These are phyloP conservation scores for Phymatocera aterrima DNA, from an alignment of 2,888 invertebrate species.

Conservation along the genomic window DNA sequence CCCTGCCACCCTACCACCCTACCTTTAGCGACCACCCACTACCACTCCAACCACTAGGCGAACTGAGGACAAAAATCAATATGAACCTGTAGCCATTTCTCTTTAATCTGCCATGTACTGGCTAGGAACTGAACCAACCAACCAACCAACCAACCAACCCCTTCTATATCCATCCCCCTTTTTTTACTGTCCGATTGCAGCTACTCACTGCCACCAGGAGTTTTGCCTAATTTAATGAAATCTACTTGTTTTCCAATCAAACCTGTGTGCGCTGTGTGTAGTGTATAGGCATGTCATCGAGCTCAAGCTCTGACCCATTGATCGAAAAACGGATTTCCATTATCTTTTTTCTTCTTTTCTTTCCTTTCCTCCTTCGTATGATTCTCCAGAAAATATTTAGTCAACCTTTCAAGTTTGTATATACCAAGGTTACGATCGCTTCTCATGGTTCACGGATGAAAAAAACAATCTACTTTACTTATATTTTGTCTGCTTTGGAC, in stretches of 20 bases:
- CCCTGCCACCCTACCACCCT: constrained; percentile 48
- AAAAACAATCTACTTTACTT: too few relatives aligned
- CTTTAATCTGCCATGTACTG: constrained; percentile 74
- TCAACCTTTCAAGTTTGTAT: too few relatives aligned
- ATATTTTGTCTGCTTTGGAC: too few relatives aligned
- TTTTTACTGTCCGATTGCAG: constrained; percentile 22
- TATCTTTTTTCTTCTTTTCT: too few relatives aligned
- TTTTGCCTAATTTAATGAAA: constrained; percentile 15
- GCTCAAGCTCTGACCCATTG: not conserved
- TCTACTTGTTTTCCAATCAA: not conserved
- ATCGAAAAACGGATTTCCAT: not conserved
- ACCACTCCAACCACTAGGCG: constrained; percentile 64
- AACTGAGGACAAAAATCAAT: constrained; percentile 75
- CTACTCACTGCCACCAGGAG: constrained; percentile 44
- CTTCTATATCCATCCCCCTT: constrained; percentile 25
- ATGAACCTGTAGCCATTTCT: constrained; percentile 75
- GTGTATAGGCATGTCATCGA: not conserved
- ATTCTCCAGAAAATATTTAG: too few relatives aligned
- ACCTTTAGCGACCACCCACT: constrained; percentile 49
- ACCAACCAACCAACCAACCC: too few relatives aligned
- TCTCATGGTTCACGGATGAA: too few relatives aligned
- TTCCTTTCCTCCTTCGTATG: not conserved
- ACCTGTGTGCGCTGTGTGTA: constrained; percentile 36
- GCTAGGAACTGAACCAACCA: constrained; percentile 62
- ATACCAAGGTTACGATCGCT: too few relatives aligned